Base-by-base conservation (phyloP, 2,888 invertebrate species). In the Tanypteryx hageni region DNA sequence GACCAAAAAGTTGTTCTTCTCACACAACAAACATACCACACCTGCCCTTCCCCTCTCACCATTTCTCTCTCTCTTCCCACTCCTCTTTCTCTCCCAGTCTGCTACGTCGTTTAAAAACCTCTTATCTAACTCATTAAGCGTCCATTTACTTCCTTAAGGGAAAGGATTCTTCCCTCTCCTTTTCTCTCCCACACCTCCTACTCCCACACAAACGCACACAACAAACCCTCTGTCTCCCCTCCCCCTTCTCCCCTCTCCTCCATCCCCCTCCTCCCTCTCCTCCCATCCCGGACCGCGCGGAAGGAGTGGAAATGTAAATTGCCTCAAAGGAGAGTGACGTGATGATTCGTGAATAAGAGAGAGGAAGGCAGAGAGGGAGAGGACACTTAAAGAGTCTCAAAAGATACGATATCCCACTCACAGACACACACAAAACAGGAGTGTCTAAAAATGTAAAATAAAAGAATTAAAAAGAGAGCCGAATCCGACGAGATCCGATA, bases 231-330 rank as follows among this genome's bases (percentile, higher is more conserved):
- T 56, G 14, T 18, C 84, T 14, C 16, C 4, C 56, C 44, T 44
- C 5, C 44, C 7, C 56, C n/a, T 84, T 0, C 58, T n/a, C 22
- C 16, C 85, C 57, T 58, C 18, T 18, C 57, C 1, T 57, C 16
- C 22, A 16, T 13, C n/a, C 85, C 85, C 18, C 18, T 22, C 58
- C 57, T n/a, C 64, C 18, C 18, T 7, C 64, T n/a, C 18, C 16
- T 18, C 64, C 7, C 64, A 16, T 7, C 64, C 16, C 64, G 64
- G 64, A 7, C 64, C 18, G 18, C 18, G n/a, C 56, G 58, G 83
- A 83, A 83, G 85, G 16, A 16, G 44, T 84, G 84, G 84, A 85
- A 58, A 85, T 85, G 57, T 85, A 57, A 58, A 85, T 85, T 85
- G 85, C 85, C 85, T 57, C 57, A 10, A n/a, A 58, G 57, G 85